These are phyloP conservation scores for Nephrotoma appendiculata DNA, from an alignment of 2,888 invertebrate genomes.

Conservation along the genomic window DNA sequence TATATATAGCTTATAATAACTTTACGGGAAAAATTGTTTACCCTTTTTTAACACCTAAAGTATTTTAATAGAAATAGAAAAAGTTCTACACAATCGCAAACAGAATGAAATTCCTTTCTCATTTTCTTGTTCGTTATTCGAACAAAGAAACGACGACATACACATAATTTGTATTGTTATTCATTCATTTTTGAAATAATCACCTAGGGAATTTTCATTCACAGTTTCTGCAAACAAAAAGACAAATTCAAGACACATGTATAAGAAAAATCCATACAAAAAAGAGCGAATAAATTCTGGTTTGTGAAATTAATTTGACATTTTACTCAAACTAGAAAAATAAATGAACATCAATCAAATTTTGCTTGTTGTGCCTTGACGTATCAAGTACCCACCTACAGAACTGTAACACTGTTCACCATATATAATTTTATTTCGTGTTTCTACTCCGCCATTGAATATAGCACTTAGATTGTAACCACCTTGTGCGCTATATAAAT, in stretches of 20 bases:
- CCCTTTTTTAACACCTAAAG: background rate
- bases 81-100: background rate
- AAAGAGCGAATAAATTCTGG: background rate
- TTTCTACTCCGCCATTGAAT: background rate
- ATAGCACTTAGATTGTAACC: background rate
- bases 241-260: too few species aligned
- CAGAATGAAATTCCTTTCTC: background rate
- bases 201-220: background rate
- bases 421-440: background rate
- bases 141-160: background rate
- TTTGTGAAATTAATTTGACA: background rate
- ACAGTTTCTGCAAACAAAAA: background rate
- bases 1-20: background rate
- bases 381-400: background rate
- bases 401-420: too few species aligned
- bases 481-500: background rate
- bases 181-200: background rate
- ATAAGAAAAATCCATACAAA: background rate
- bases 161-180: background rate
- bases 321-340: background rate
- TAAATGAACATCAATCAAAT: background rate
- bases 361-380: background rate
- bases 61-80: background rate
- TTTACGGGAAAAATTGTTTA: background rate
- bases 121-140: background rate